Base-by-base conservation (phyloP, 2,113 vertebrate genomes). In the Ophiodon elongatus region DNA sequence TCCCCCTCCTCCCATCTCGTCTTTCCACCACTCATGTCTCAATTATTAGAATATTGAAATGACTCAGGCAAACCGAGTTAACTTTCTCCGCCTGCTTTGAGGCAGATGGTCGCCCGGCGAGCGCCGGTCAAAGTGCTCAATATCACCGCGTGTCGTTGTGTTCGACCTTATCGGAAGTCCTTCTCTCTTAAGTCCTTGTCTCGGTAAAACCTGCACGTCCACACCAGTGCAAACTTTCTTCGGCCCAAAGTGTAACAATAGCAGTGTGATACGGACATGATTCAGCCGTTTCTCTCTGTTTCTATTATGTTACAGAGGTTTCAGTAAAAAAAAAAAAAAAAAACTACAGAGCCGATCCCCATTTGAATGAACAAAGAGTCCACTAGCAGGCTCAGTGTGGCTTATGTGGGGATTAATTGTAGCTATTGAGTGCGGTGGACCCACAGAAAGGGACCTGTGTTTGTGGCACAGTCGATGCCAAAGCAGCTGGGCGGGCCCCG, bases 371-470 rank as follows among this genome's bases (percentile, higher is more conserved):
- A 92, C 82, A 89, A 89, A 88, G 88, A 79, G 50, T 83, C 73
- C 76, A 68, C 82, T 88, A 80, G 77, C 84, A 76, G 73, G 52
- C 88, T 83, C 79, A 65, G 27, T 54, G 80, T 84, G 74, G 70
- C 88, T 90, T 85, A 80, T 90, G 81, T 66, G 82, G 73, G 85
- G 76, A 87, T 91, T 93, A 75, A 93, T 86, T 93, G 73, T 85
- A 88, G 81, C 89, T 83, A 93, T 90, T 93, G 87, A 92, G 84
- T 45, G 80, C 25, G 27, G 56, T 59, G 67, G 50, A 65, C 74
- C 73, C 82, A 91, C 86, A 93, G 84, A 91, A 89, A 87, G 90
- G 50, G 86, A 70, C 91, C 84, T 91, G 89, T 93, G 91, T 93
- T 82, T 83, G 70, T 71, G 73, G 80, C 67, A 74, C 60, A 4